Base-by-base conservation (phyloP, 2,888 invertebrate genomes). In the Microplitis manilae region DNA sequence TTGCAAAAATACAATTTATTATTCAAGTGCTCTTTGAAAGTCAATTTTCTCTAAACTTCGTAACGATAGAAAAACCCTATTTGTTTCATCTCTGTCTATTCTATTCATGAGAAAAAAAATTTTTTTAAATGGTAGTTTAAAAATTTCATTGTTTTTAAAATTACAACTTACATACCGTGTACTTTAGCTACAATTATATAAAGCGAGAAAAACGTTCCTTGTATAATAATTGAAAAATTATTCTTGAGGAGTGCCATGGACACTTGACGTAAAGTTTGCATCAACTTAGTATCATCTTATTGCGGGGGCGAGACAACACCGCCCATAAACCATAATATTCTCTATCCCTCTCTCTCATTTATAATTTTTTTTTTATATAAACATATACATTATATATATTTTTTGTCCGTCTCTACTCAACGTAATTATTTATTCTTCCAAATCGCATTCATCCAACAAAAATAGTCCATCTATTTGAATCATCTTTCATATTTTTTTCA, bases 301-400 rank as follows among this genome's bases (percentile, higher is more conserved):
- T 73, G 81, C 78, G 79, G 79, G 79, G 81, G 79, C 79, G 81
- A 82, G 81, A 79, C 81, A 77, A 73, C 77, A 77, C 79, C 81
- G 81, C 81, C 81, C 79, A 81, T 77, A 60, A 6, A 70, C 20
- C 73, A 59, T 75, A 8, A 75, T 38, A 75, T 38, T 60, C 41
- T 60, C 39, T 17, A 68, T 50, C 62, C 69, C 38, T 41, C 38
- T 59, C 73, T 60, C 8, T 40, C 73, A 50, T 20, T 64, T 50
- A 64, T 68, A 41, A 41, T 30, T 75, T 20, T 65, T 41, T 38
- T 77, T 69, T 20, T 9, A 40, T 61, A 41, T n/a, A 75, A 41
- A 17, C 15, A 39, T 50, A 72, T 62, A 20, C 65, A 61, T 69
- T 72, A 30, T 68, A 20, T 74, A 68, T 17, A 62, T 77, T 20